Conservation (phyloP, 37 sponge, comb jelly and placozoan species). For the Aplysina aerophoba region DNA sequence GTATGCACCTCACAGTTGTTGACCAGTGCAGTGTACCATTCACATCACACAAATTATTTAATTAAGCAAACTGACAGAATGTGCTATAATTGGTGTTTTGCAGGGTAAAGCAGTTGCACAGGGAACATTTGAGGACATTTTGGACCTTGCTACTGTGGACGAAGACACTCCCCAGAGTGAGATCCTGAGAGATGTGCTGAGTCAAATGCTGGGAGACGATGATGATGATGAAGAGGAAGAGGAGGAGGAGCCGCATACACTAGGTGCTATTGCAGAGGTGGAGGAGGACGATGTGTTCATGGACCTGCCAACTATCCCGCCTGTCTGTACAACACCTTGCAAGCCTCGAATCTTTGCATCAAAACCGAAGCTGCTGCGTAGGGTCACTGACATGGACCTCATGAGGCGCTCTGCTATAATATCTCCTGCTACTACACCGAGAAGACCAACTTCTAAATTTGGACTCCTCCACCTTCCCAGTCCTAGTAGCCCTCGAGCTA, state of each 20-base stretch:
- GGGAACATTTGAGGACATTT: background rate
- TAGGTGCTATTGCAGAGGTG: background rate
- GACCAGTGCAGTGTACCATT: no score
- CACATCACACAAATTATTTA: no score
- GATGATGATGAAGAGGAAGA: background rate
- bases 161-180: background rate
- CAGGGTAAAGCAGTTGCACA: conserved; percentile 17
- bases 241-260: background rate
- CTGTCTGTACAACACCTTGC: background rate
- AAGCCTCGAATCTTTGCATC: background rate
- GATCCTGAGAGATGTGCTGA: background rate
- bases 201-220: background rate
- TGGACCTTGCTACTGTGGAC: background rate
- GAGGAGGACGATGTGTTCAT: background rate
- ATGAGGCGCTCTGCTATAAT: background rate
- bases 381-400: conserved; percentile 11
- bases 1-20: no score
- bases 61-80: no score
- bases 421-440: no score
- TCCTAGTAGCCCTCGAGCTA: no score
- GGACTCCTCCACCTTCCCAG: no score
- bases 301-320: background rate
- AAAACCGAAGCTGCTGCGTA: background rate
- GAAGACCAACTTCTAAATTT: no score
- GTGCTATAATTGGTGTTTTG: no score